A percentile compares a stretch with the other conserved stretches of the same genome.
Evolutionary conservation across 2,888 invertebrate genomes (phyloP).

Genomic region (Phortica okadai): DNA sequence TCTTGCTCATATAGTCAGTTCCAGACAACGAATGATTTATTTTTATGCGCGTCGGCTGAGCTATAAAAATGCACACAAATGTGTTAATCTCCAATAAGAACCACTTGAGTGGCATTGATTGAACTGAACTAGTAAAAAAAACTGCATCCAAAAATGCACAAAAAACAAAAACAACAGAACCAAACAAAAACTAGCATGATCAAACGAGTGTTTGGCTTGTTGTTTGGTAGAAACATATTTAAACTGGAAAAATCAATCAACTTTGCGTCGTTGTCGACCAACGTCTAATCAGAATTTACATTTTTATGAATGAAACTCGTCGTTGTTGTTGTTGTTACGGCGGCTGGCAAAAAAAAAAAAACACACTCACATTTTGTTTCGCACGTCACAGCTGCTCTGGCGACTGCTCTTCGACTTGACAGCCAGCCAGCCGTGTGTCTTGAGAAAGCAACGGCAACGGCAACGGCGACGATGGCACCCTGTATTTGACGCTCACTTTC

Average conservation of each 20-base stretch:
- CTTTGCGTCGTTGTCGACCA: neutral
- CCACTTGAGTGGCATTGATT: slow-evolving; percentile 23
- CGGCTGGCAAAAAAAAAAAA: too few relatives aligned
- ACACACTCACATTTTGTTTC: slow-evolving; percentile 16
- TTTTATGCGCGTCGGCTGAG: neutral
- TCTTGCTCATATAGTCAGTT: neutral
- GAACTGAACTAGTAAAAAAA: too few relatives aligned
- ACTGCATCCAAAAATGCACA: neutral
- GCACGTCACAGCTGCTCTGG: slow-evolving; percentile 26
- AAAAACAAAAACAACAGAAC: neutral
- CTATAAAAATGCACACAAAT: neutral
- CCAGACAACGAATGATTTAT: slow-evolving; percentile 10
- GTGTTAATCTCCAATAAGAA: slow-evolving; percentile 20
- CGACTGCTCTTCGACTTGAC: neutral
- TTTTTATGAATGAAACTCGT: slow-evolving; percentile 1
- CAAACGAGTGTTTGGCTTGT: neutral
- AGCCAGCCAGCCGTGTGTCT: neutral
- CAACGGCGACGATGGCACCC: neutral
- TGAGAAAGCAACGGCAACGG: too few relatives aligned
- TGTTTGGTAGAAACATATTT: neutral
- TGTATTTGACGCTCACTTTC: slow-evolving; percentile 29
- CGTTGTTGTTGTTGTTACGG: neutral
- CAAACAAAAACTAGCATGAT: neutral
- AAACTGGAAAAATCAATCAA: slow-evolving; percentile 20
- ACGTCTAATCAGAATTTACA: neutral